Conservation (phyloP, 2,797 vertebrate species). For the Dryobates pubescens region DNA sequence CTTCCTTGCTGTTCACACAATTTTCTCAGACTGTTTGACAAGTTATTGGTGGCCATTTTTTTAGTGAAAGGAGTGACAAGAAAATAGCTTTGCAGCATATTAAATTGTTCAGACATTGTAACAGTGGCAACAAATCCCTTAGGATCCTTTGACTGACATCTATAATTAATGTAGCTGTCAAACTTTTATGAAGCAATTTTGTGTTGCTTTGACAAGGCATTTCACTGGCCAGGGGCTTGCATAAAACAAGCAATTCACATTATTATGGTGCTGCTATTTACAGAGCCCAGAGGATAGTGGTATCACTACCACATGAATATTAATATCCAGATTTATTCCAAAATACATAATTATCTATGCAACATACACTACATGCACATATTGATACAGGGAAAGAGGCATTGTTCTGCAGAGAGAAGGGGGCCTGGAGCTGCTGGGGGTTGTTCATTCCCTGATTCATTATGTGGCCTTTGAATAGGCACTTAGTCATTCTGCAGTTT, state of each 20-base stretch:
- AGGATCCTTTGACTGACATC: slow-evolving; percentile 41
- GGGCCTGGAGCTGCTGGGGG: slow-evolving; percentile 13
- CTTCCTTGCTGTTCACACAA: background rate
- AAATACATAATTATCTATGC: background rate
- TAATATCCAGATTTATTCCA: slow-evolving; percentile 15
- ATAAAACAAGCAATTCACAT: slow-evolving; percentile 34
- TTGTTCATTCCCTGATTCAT: slow-evolving; percentile 54
- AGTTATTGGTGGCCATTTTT: slow-evolving; percentile 55
- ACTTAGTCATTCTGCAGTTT: slow-evolving; percentile 55
- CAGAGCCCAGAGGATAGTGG: background rate
- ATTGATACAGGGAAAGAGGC: background rate
- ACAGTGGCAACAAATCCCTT: slow-evolving; percentile 49
- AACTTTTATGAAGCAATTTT: slow-evolving; percentile 36
- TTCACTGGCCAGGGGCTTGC: slow-evolving; percentile 18
- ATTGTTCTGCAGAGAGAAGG: slow-evolving; percentile 12
- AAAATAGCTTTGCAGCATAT: slow-evolving; percentile 59
- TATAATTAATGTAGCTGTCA: slow-evolving; percentile 62
- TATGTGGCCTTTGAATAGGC: slow-evolving; percentile 30
- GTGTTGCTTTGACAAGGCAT: slow-evolving; percentile 33
- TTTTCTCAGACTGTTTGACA: slow-evolving; percentile 12
- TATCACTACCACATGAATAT: background rate
- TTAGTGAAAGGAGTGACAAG: slow-evolving; percentile 39
- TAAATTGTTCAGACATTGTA: slow-evolving; percentile 60
- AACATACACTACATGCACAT: accelerated
- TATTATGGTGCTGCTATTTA: slow-evolving; percentile 41